These are phyloP conservation scores for Caenorhabditis sinica DNA, from an alignment of 2,888 invertebrate genomes.

Conservation along the genomic window DNA sequence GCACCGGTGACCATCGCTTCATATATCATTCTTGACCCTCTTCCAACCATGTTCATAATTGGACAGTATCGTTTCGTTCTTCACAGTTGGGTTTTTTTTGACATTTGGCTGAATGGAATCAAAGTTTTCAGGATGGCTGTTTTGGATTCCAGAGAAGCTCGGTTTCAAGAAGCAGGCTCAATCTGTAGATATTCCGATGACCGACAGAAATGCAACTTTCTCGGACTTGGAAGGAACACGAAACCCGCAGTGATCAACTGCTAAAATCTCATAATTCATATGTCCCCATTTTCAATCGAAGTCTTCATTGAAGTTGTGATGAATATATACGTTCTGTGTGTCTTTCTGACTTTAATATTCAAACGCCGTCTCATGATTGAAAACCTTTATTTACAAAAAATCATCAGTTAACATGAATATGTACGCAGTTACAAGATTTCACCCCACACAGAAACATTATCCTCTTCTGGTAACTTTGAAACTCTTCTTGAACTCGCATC, in stretches of 20 bases:
- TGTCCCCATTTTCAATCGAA: too few relatives aligned
- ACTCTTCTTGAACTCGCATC: slow-evolving; percentile 8
- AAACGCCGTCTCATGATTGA: not conserved
- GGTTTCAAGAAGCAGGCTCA: not conserved
- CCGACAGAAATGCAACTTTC: not conserved
- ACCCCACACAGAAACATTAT: slow-evolving; percentile 25
- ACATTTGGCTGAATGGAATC: not conserved
- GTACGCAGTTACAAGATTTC: slow-evolving; percentile 3
- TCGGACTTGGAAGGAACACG: not conserved
- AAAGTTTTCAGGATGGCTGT: not conserved
- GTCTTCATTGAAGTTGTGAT: too few relatives aligned
- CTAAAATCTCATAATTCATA: too few relatives aligned
- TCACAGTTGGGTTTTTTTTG: not conserved
- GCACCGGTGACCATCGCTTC: slow-evolving; percentile 40
- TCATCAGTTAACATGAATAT: not conserved
- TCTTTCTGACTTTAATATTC: too few relatives aligned
- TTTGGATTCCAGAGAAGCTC: slow-evolving; percentile 7
- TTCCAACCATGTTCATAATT: slow-evolving; percentile 43
- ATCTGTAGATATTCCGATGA: not conserved
- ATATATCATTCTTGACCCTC: slow-evolving; percentile 27
- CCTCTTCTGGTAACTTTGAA: slow-evolving; percentile 16
- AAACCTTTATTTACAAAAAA: not conserved
- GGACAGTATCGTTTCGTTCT: slow-evolving; percentile 13
- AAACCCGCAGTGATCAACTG: too few relatives aligned
- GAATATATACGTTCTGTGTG: too few relatives aligned